Conservation (phyloP, 2,113 vertebrate species). For the Rhea pennata region DNA sequence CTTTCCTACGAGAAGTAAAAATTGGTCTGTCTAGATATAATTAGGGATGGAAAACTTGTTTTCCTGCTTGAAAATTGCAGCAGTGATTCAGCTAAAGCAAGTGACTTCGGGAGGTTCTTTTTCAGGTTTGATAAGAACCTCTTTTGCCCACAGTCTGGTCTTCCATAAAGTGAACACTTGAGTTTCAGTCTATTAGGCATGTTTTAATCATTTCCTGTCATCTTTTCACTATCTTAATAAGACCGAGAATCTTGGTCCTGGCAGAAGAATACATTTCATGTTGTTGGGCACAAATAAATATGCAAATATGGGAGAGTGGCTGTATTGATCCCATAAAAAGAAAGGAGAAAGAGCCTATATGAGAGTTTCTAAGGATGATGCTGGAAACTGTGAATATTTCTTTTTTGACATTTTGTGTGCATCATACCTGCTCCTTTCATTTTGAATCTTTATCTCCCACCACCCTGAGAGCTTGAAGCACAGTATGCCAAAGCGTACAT, state of each 20-base stretch:
- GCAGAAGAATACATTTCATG: not conserved
- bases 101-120: not conserved
- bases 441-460: not conserved
- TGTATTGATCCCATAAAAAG: fast-evolving
- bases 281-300: not conserved
- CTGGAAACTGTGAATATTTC: not conserved
- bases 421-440: not conserved
- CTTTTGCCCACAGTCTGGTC: not conserved
- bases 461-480: not conserved
- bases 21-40: not conserved
- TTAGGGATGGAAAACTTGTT: not conserved
- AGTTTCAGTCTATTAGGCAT: not conserved
- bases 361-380: not conserved
- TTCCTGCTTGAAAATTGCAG: not conserved
- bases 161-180: not conserved
- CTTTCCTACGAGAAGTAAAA: not conserved
- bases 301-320: not conserved
- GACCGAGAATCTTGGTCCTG: not conserved
- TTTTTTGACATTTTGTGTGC: not conserved
- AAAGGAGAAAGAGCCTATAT: not conserved
- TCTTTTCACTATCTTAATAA: not conserved
- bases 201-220: not conserved
- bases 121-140: not conserved
- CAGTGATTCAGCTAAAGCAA: not conserved
- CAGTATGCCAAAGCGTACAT: not conserved